These are phyloP conservation scores for Pterocles gutturalis DNA, from an alignment of 2,113 vertebrate species.

Conservation along the genomic window DNA sequence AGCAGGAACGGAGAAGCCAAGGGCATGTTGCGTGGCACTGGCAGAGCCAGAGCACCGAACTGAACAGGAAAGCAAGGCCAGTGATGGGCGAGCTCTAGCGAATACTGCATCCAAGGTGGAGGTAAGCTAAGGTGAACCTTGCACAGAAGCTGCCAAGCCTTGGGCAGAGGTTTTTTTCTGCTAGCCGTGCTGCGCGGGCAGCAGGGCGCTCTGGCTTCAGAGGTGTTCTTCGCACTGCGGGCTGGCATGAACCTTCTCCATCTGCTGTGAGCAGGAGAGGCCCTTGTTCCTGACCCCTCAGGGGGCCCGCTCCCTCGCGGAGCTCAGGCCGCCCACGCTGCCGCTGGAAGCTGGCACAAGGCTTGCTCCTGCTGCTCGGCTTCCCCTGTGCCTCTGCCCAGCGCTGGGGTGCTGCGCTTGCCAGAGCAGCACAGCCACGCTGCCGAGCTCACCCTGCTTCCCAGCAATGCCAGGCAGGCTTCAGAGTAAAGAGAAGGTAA, in stretches of 20 bases:
- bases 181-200: fast-evolving
- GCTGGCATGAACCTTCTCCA: neutral
- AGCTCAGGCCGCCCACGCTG: neutral
- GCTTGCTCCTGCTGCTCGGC: neutral
- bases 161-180: neutral
- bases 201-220: neutral
- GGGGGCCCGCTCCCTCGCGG: neutral
- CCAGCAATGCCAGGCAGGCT: neutral
- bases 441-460: neutral
- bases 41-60: neutral
- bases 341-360: neutral
- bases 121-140: neutral
- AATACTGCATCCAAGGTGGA: neutral
- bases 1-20: neutral
- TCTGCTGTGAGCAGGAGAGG: neutral
- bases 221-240: neutral
- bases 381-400: fast-evolving
- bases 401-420: fast-evolving
- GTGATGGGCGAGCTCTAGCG: neutral
- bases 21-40: neutral
- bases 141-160: fast-evolving
- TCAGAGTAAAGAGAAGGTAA: neutral
- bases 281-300: fast-evolving
- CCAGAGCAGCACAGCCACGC: fast-evolving
- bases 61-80: neutral